A percentile compares a stretch with the other conserved stretches of the same genome.
These are phyloP conservation scores for Sorex fumeus DNA, from an alignment of 2,113 vertebrate genomes.

Conservation along the genomic window DNA sequence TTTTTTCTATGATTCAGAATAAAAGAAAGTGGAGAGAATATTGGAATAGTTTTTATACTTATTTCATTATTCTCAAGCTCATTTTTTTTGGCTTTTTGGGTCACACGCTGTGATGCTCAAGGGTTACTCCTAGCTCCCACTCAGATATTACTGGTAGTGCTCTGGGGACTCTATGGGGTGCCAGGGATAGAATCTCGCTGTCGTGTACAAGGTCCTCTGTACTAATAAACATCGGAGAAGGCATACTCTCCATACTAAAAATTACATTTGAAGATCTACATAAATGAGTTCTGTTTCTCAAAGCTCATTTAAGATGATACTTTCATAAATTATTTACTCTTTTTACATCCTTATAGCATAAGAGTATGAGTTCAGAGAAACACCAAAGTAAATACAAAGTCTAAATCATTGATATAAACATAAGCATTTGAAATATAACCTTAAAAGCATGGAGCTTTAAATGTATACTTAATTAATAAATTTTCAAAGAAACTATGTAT, in stretches of 20 bases:
- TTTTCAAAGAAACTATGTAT: background rate
- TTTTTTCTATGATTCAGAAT: constrained; percentile 58
- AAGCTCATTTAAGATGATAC: constrained; percentile 41
- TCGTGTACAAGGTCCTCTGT: too few relatives aligned
- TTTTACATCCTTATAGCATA: constrained; percentile 58
- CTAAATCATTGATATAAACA: constrained; percentile 45
- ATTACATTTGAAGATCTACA: too few relatives aligned
- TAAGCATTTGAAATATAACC: constrained; percentile 34
- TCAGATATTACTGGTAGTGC: too few relatives aligned
- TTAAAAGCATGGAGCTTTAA: constrained; percentile 45
- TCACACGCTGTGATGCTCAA: too few relatives aligned
- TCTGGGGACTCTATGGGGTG: too few relatives aligned
- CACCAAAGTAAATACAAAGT: constrained; percentile 47
- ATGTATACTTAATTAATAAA: constrained; percentile 28
- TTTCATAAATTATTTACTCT: constrained; percentile 49
- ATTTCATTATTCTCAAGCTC: background rate
- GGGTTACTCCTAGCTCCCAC: too few relatives aligned
- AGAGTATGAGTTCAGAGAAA: constrained; percentile 54
- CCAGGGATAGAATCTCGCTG: too few relatives aligned
- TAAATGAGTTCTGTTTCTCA: constrained; percentile 23
- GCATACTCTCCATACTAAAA: too few relatives aligned
- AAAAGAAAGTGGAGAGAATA: constrained; percentile 51
- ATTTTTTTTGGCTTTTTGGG: too few relatives aligned
- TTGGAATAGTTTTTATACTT: constrained; percentile 58
- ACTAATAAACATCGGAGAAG: too few relatives aligned